Base-by-base conservation (phyloP, 53 echinoderm and acorn worm species). In the Astropecten irregularis region DNA sequence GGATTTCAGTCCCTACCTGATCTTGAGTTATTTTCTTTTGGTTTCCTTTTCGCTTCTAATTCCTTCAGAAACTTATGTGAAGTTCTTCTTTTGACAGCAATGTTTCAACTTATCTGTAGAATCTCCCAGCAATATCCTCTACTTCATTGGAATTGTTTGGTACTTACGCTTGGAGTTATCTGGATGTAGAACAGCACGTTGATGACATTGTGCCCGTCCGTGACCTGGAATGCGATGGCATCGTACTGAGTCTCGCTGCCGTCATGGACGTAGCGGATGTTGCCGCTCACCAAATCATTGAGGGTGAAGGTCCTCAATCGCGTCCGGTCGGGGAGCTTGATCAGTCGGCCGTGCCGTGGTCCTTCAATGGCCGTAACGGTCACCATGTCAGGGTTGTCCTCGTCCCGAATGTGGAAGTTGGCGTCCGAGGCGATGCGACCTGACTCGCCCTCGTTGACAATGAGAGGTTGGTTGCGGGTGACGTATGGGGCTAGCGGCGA, bases 181-280 rank as follows among this genome's bases (percentile, higher is more conserved):
- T 90, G 92, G 26, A 99, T 92, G 49, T 94, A 77, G 88, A 99
- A 99, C 49, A 99, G 83, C 18, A 99, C 82, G 62, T 99, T 99
- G 67, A 92, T 73, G 23, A 99, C 76, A 38, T 92, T 99, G 64
- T 99, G 92, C 4, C 99, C 99, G 52, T 99, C 97, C 0, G 99
- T 88, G 5, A 93, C 94, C 63, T 99, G 99, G 20, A 97, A 63
- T 27, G 92, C 63, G 15, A 90, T 76, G 10, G 87, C 85, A 73
- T 95, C 94, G 48, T 83, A 89, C 59, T 85, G 83, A 0, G 99
- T 94, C 73, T 99, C 99, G 42, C 92, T 94, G 9, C 99, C 99
- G 53, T 95, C 92, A 40, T 94, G 99, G 19, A 82, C 90, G 52
- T 99, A 99, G 71, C 87, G 85, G 36, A 99, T 71, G 29, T 82